Base-by-base conservation (phyloP, 2,888 invertebrate species). In the Lottia scabra region DNA sequence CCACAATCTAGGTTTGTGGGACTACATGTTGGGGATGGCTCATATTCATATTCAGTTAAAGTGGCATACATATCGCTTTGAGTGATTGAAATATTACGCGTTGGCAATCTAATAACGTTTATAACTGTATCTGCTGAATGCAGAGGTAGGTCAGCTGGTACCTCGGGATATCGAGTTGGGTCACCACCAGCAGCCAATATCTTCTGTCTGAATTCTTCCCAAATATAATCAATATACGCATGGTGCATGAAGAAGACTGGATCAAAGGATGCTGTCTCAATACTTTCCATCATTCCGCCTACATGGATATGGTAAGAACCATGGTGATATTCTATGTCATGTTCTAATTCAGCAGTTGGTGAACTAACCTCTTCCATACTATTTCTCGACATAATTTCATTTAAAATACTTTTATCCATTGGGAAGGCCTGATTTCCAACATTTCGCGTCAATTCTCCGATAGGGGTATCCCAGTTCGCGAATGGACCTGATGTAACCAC, bases 271-370 rank as follows among this genome's bases (percentile, higher is more conserved):
- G 84, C 82, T 0, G 83, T 84, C 63, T 84, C 81, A 46, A 85
- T 78, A 10, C 75, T 73, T n/a, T 70, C 78, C 84, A 86, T 83
- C 23, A 82, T 78, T 0, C 86, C 84, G 0, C 86, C 86, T 8
- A 84, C 77, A 75, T 76, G 85, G n/a, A 82, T 66, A 72, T 86
- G 86, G 16, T 83, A 80, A 27, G 80, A 81, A n/a, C 81, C 83
- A 43, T 85, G 84, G n/a, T 82, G 80, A 44, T 85, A 80, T 70
- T 86, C 86, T 27, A 86, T 74, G 70, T 83, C 82, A 27, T 78
- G 78, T 62, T 80, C 80, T 13, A 82, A 75, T 2, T 80, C 77
- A 0, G 79, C 79, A 27, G 78, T 73, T 3, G 82, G 82, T 45
- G 83, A 81, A 0, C 79, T 78, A 16, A 83, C 82, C 26, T 80